A percentile compares a stretch with the other conserved stretches of the same genome.
Evolutionary conservation across 2,797 vertebrate genomes (phyloP).

Genomic region (Crenichthys baileyi): DNA sequence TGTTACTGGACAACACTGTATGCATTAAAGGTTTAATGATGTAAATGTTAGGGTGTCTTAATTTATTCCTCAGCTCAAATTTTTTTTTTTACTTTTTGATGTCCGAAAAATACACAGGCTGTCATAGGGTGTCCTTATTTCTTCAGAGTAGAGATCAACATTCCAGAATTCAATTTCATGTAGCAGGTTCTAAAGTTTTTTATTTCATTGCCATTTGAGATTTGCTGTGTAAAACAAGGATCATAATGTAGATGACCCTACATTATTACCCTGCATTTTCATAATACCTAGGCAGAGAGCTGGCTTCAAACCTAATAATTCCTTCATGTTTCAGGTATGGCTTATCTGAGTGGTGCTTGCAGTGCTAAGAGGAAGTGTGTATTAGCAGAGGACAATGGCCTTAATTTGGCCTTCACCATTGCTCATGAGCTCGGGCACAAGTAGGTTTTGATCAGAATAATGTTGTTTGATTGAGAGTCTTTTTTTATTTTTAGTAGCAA

Average conservation of each 20-base stretch:
- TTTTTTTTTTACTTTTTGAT: too few relatives aligned
- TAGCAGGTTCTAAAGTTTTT: neutral
- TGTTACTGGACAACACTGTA: neutral
- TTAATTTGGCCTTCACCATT: slow-evolving; percentile 97
- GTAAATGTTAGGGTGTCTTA: too few relatives aligned
- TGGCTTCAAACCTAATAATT: neutral
- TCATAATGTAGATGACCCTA: neutral
- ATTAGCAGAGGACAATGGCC: slow-evolving; percentile 95
- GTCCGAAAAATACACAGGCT: neutral
- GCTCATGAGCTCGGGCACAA: slow-evolving; percentile 98
- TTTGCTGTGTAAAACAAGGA: neutral
- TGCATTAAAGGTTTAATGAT: too few relatives aligned
- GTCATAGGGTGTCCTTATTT: neutral
- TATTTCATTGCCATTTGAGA: neutral
- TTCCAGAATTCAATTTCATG: neutral
- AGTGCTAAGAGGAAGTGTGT: slow-evolving; percentile 95
- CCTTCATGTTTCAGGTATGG: slow-evolving; percentile 86
- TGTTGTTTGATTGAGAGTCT: neutral
- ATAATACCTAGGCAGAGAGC: neutral
- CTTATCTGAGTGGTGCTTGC: slow-evolving; percentile 95
- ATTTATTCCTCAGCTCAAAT: too few relatives aligned
- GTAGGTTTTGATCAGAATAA: slow-evolving; percentile 71
- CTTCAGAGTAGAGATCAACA: neutral
- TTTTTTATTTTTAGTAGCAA: neutral
- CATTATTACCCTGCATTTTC: neutral